Conservation (phyloP, 2,797 vertebrate genomes). For the Sphenopsis melanotis region DNA sequence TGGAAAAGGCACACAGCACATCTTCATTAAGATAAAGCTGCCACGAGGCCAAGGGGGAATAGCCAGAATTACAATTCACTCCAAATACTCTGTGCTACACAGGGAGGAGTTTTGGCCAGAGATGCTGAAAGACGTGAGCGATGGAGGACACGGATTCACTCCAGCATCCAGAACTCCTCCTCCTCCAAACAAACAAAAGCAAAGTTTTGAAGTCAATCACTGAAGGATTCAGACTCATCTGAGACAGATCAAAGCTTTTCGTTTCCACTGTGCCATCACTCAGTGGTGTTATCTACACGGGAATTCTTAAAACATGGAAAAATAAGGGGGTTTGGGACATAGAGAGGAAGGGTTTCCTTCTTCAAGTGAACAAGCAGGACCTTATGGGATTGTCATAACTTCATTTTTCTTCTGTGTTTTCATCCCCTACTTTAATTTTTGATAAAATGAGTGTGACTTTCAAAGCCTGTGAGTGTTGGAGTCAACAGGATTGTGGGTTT, state of each 20-base stretch:
- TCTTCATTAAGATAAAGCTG: slow-evolving; percentile 33
- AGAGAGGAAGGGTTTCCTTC: background rate
- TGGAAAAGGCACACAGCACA: background rate
- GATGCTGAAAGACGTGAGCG: background rate
- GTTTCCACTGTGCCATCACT: background rate
- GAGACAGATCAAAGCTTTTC: slow-evolving; percentile 27
- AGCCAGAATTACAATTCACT: background rate
- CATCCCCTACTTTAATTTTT: background rate
- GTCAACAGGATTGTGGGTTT: background rate
- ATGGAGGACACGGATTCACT: background rate
- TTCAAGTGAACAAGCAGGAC: background rate
- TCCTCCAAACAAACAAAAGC: background rate
- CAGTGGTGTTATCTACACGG: background rate
- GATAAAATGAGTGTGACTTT: background rate
- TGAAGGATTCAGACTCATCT: background rate
- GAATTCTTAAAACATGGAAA: background rate
- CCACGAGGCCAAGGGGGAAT: background rate
- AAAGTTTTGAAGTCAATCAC: background rate
- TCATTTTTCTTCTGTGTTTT: background rate
- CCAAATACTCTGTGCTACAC: background rate
- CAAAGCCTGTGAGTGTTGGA: background rate
- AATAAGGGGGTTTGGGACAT: background rate
- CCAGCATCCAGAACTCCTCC: background rate
- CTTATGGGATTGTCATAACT: background rate
- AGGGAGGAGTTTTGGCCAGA: slow-evolving; percentile 30